A percentile compares a stretch with the other conserved stretches of the same genome.
phyloP scores from a whole-genome alignment of 1,140 invertebrate species.

The Eumaeus atala region DNA sequence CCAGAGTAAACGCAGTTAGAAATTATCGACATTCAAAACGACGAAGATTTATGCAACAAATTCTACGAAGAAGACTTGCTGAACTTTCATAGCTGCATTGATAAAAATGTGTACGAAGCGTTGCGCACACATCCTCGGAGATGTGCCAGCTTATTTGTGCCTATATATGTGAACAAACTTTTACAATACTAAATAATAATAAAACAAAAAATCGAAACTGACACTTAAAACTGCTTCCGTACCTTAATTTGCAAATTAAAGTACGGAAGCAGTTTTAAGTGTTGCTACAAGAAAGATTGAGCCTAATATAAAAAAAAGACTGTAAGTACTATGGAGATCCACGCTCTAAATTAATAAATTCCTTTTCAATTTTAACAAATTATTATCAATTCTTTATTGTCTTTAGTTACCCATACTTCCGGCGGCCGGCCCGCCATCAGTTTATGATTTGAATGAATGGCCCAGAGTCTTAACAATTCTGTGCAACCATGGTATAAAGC shows the following conservation, averaged over 20 bases:
- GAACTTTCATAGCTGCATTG: slow-evolving; percentile 26
- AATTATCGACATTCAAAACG: slow-evolving; percentile 26
- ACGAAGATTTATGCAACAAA: slow-evolving; percentile 26
- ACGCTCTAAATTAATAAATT: slow-evolving; percentile 26
- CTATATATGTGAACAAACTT: slow-evolving; percentile 35
- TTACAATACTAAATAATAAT: slow-evolving; percentile 27
- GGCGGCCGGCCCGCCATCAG: neutral
- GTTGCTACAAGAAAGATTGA: slow-evolving; percentile 27
- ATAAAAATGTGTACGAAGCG: slow-evolving; percentile 32
- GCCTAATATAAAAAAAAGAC: slow-evolving; percentile 30
- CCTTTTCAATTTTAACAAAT: slow-evolving; percentile 15
- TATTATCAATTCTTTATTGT: slow-evolving; percentile 19
- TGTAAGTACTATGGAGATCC: slow-evolving; percentile 28
- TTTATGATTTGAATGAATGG: too few species aligned
- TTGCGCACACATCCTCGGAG: slow-evolving; percentile 35
- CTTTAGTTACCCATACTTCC: slow-evolving; percentile 17
- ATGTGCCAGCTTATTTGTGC: slow-evolving; percentile 38
- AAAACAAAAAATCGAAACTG: slow-evolving; percentile 25
- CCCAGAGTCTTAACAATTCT: too few species aligned
- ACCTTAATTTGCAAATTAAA: slow-evolving; percentile 22
- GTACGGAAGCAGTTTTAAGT: slow-evolving; percentile 25
- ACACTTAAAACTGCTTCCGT: too few species aligned
- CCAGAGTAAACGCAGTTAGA: slow-evolving; percentile 23
- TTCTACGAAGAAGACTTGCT: slow-evolving; percentile 27
- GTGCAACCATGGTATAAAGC: too few species aligned